These are phyloP conservation scores for Emydocephalus ijimae DNA, from an alignment of 2,113 vertebrate genomes.

Conservation along the genomic window DNA sequence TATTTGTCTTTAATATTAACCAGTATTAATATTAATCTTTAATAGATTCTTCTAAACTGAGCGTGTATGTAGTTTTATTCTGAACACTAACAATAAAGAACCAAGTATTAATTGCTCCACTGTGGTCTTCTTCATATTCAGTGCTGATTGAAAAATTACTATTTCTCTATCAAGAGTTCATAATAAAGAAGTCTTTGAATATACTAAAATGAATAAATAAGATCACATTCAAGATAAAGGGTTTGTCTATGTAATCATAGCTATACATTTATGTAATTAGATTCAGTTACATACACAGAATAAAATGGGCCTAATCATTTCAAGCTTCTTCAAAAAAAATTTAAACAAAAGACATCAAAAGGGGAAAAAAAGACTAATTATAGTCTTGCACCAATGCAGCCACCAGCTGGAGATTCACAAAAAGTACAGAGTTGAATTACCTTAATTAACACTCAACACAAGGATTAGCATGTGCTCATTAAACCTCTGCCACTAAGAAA, in stretches of 20 bases:
- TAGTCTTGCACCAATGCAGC: slow-evolving; percentile 67
- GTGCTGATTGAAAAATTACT: slow-evolving; percentile 43
- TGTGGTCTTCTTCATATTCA: slow-evolving; percentile 45
- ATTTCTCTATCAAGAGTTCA: slow-evolving; percentile 35
- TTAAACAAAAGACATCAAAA: slow-evolving; percentile 40
- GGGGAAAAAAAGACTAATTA: slow-evolving; percentile 72
- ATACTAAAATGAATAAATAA: slow-evolving; percentile 50
- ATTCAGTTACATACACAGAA: slow-evolving; percentile 58
- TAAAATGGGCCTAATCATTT: slow-evolving; percentile 62
- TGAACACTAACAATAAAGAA: slow-evolving; percentile 48
- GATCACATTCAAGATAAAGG: slow-evolving; percentile 51
- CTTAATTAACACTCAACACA: slow-evolving; percentile 75
- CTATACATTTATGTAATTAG: slow-evolving; percentile 70
- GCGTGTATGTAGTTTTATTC: slow-evolving; percentile 11
- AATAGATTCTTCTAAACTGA: background rate
- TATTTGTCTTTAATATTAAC: background rate
- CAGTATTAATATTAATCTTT: background rate
- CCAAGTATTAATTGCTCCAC: slow-evolving; percentile 43
- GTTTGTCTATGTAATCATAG: slow-evolving; percentile 68
- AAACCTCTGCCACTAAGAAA: slow-evolving; percentile 62
- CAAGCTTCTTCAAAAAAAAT: slow-evolving; percentile 55
- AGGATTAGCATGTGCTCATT: slow-evolving; percentile 64
- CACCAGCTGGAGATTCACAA: slow-evolving; percentile 72
- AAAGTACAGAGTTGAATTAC: slow-evolving; percentile 69
- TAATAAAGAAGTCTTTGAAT: slow-evolving; percentile 47